Base-by-base conservation (phyloP, 2,888 invertebrate species). In the Mesorhabditis belari region DNA sequence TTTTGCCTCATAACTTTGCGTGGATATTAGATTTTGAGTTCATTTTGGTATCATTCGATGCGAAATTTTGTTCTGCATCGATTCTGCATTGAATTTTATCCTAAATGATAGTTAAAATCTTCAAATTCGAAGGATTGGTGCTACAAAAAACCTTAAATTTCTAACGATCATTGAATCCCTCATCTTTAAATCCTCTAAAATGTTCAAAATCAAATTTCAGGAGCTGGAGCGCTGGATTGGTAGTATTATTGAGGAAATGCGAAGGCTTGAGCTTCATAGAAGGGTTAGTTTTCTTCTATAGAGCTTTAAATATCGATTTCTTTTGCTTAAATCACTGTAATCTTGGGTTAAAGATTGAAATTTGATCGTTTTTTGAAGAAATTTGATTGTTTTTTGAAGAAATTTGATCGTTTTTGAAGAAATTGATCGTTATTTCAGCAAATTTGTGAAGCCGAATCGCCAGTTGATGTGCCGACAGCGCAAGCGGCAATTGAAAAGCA, bases 181-280 rank as follows among this genome's bases (percentile, higher is more conserved):
- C 19, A 23, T 52, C 5, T 49, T 55, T 21, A n/a, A n/a, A n/a
- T n/a, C n/a, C n/a, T n/a, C n/a, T n/a, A n/a, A 9, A 21, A 4
- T 57, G 23, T 57, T 56, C 9, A 28, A 17, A 17, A 17, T 35
- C 1, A 26, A 25, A 51, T 75, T 79, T 6, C 74, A 87, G 85
- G 91, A 92, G 61, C 87, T 94, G 76, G 95, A 96, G 84, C 92
- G 93, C 81, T 90, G 95, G 83, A 89, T 90, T 77, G 94, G 93
- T 92, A 92, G 92, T 85, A 91, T 92, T 2, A 89, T 90, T 55
- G 95, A 96, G 82, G 63, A 64, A 9, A 66, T 71, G 67, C 65
- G 62, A 24, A 61, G 59, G 6, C 51, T 73, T 27, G 71, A 71
- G 23, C 51, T 53, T 5, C 65, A 66, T 27, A 59, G 67, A 52